These are phyloP conservation scores for Megaceryle maxima DNA, from an alignment of 2,113 vertebrate species.

Conservation along the genomic window DNA sequence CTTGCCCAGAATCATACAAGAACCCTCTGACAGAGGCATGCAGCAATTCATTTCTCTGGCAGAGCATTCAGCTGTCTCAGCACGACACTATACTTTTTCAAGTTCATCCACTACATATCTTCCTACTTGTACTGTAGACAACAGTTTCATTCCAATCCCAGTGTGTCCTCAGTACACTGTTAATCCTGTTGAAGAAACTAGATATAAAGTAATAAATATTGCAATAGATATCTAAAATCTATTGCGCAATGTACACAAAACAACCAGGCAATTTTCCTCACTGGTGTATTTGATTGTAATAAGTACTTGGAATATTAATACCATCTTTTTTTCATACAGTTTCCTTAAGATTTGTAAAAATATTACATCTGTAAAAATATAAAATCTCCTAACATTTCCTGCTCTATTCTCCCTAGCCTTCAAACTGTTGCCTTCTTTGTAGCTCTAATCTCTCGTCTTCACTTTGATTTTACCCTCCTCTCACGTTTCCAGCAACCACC, in stretches of 20 bases:
- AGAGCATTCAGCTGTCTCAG: neutral
- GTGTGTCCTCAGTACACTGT: neutral
- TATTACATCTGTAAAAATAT: neutral
- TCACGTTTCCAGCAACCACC: neutral
- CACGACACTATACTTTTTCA: neutral
- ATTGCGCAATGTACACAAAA: neutral
- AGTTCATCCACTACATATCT: neutral
- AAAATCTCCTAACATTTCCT: neutral
- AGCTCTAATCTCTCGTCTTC: neutral
- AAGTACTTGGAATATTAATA: neutral
- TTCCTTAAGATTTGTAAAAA: neutral
- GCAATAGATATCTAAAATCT: neutral
- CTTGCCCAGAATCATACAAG: neutral
- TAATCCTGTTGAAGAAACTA: neutral
- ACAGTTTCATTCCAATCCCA: neutral
- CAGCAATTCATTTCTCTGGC: neutral
- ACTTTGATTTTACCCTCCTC: neutral
- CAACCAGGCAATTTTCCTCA: neutral
- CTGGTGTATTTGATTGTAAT: neutral
- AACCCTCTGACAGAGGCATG: neutral
- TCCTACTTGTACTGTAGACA: slow-evolving; percentile 11
- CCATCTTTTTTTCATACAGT: neutral
- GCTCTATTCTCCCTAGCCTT: neutral
- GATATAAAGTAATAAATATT: neutral
- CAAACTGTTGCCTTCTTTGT: neutral